Base-by-base conservation (phyloP, 2,113 vertebrate genomes). In the Rhadina sibilatrix region DNA sequence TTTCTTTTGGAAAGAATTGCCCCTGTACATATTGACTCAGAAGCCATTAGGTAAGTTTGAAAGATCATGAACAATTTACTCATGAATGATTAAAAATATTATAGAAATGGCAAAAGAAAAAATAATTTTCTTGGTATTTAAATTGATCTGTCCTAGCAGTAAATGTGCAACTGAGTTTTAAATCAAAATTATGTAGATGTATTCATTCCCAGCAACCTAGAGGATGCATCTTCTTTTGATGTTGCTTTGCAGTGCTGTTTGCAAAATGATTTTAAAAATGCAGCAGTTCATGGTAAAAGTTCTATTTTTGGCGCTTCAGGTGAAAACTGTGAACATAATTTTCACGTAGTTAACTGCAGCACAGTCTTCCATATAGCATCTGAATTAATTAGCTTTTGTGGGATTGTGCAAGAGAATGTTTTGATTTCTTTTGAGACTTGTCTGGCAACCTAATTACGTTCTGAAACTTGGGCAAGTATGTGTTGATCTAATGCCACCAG, bases 1-100 rank as follows among this genome's bases (percentile, higher is more conserved):
- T 99, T 99, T 97, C 98, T 99, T 83, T 96, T 99, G 97, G 99
- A 99, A 98, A 99, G 99, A 97, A 99, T 99, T 94, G 99, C 99
- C 78, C 99, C 99, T 46, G 99, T 99, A 87, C 99, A 99, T 97
- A 99, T 99, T 78, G 99, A 99, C 97, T 99, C 99, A 50, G 99
- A 99, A 98, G 99, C 99, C 90, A 99, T 99, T 97, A 99, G 99
- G 99, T 99, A 98, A 97, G 96, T 76, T 83, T 74, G 57, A 54
- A 94, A 82, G 56, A 56, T 83, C 25, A 20, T 33, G 40, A 49
- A 11, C 5, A 38, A 30, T 30, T 66, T 17, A 46, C 17, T 90
- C 14, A 24, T 78, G 25, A 75, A 46, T 91, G 15, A 68, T 52
- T 56, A 42, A 52, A 31, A 57, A 54, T 16, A 18, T 76, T 0